These are phyloP conservation scores for Plemyria rubiginata DNA, from an alignment of 2,888 invertebrate species.

Conservation along the genomic window DNA sequence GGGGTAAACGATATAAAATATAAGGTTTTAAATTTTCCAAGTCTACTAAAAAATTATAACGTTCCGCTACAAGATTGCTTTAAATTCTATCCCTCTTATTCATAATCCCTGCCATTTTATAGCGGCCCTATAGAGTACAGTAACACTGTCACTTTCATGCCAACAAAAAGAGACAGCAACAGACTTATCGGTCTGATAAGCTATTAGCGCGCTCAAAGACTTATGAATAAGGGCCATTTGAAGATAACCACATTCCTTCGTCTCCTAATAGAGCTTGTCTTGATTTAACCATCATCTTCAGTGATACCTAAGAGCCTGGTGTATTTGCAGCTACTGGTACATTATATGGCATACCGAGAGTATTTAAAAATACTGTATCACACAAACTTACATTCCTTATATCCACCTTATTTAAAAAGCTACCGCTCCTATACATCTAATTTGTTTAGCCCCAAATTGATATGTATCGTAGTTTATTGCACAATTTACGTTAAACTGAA, in stretches of 20 bases:
- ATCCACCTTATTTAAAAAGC: conserved; percentile 71
- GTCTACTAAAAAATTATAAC: conserved; percentile 54
- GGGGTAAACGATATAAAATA: conserved; percentile 80
- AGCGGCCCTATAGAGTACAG: no score
- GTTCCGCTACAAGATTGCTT: conserved; percentile 55
- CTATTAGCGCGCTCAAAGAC: no score
- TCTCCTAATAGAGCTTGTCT: conserved; percentile 27
- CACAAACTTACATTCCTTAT: conserved; percentile 67
- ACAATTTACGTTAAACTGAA: conserved; percentile 72
- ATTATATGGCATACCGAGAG: conserved; percentile 78
- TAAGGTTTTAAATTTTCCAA: conserved; percentile 59
- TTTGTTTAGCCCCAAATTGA: conserved; percentile 79
- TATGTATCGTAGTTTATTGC: conserved; percentile 83
- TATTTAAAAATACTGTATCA: conserved; percentile 76
- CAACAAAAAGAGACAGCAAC: no score
- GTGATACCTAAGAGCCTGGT: conserved; percentile 59
- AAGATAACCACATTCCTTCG: conserved; percentile 49
- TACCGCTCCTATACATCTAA: conserved; percentile 71
- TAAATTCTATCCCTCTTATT: conserved; percentile 52
- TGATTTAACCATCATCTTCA: conserved; percentile 51
- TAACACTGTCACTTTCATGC: no score
- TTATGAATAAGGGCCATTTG: no score
- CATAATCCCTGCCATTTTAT: no score
- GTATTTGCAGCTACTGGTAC: conserved; percentile 52
- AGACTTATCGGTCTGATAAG: no score